Conservation (phyloP, 2,797 vertebrate species). For the Pogoniulus pusillus region DNA sequence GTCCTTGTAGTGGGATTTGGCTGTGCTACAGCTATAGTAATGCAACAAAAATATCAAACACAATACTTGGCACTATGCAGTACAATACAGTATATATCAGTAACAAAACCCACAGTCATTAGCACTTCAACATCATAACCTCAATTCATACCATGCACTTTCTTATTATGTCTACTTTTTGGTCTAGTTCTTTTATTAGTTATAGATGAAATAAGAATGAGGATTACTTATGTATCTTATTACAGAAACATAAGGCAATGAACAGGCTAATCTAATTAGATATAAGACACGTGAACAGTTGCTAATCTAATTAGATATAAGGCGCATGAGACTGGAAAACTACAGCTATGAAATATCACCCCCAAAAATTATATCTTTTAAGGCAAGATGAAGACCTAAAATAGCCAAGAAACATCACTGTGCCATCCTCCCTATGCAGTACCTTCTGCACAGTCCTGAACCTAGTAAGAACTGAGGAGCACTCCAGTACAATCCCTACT, state of each 20-base stretch:
- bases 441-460: not conserved
- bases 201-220: conserved; percentile 20
- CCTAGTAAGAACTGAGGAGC: not conserved
- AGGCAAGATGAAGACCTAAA: not conserved
- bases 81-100: not conserved
- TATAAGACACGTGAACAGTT: not conserved
- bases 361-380: not conserved
- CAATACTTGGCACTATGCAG: not conserved
- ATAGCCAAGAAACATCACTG: not conserved
- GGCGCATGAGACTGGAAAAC: not conserved
- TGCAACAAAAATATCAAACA: not conserved
- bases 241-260: not conserved
- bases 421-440: not conserved
- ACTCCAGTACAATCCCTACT: rapidly evolving
- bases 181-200: not conserved
- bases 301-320: not conserved
- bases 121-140: not conserved
- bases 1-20: not conserved
- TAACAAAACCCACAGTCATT: not conserved
- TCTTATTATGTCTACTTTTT: conserved; percentile 27
- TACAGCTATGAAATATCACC: not conserved
- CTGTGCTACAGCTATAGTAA: not conserved
- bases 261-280: not conserved
- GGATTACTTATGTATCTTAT: not conserved
- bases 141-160: not conserved